phyloP scores from a whole-genome alignment of 53 echinoderm and acorn worm genomes.

The Mesocentrotus franciscanus region DNA sequence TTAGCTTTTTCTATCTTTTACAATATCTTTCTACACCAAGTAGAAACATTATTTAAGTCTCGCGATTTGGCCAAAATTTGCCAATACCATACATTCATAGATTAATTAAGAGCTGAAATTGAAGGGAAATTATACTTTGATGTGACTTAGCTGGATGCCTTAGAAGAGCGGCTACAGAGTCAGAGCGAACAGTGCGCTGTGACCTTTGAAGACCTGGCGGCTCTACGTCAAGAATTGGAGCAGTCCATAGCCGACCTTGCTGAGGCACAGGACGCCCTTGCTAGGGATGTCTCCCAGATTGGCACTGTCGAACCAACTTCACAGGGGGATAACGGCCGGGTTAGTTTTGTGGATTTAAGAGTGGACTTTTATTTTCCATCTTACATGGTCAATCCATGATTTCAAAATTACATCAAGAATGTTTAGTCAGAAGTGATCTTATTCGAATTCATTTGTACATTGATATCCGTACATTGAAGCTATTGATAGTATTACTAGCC shows the following conservation, averaged over 20 bases:
- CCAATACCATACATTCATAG: background rate
- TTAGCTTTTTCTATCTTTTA: too few relatives aligned
- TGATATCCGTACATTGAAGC: background rate
- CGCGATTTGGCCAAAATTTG: too few relatives aligned
- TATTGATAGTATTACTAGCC: too few relatives aligned
- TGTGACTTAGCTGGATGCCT: constrained; percentile 72
- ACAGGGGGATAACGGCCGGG: constrained; percentile 19
- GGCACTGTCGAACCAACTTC: background rate
- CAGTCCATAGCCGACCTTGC: constrained; percentile 68
- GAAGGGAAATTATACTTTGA: constrained; percentile 13
- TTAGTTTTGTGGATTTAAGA: constrained; percentile 8
- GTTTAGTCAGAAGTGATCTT: background rate
- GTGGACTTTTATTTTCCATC: background rate
- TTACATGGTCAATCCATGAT: background rate
- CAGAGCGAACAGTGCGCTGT: constrained; percentile 67
- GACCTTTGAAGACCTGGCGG: constrained; percentile 70
- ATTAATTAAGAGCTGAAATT: background rate
- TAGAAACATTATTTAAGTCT: too few relatives aligned
- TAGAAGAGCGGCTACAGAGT: constrained; percentile 69
- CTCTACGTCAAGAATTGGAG: constrained; percentile 69
- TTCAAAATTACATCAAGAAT: background rate
- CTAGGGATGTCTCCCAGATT: constrained; percentile 68
- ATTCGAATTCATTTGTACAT: background rate
- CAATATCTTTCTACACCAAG: too few relatives aligned
- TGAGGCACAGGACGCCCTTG: constrained; percentile 71